phyloP scores from a whole-genome alignment of 1,140 invertebrate species.

The Zaprionus nigranus region DNA sequence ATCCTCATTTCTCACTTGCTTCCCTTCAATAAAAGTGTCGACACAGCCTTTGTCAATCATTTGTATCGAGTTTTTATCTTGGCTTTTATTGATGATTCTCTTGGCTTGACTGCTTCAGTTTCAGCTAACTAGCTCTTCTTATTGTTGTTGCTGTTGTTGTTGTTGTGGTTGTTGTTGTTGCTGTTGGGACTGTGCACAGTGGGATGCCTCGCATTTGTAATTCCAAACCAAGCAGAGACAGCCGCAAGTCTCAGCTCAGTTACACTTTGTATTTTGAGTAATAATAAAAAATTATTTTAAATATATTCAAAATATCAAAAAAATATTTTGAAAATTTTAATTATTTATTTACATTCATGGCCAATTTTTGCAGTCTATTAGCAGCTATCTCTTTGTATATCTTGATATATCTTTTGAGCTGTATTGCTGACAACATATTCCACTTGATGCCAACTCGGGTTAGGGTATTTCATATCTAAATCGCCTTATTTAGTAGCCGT shows the following conservation, averaged over 20 bases:
- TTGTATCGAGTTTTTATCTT: constrained; percentile 30
- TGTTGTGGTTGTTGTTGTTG: constrained; percentile 41
- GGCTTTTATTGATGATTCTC: constrained; percentile 23
- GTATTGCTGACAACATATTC: background rate
- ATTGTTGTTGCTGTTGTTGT: constrained; percentile 44
- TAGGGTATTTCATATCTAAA: constrained; percentile 41
- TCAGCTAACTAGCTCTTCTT: constrained; percentile 34
- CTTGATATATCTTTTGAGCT: background rate
- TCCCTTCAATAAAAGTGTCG: constrained; percentile 12
- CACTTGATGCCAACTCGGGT: background rate
- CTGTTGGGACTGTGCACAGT: constrained; percentile 32
- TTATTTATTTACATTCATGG: background rate
- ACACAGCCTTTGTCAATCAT: constrained; percentile 52
- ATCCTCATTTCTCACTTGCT: no score
- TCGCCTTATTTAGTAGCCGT: constrained; percentile 46
- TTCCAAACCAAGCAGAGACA: background rate
- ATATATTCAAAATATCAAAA: background rate
- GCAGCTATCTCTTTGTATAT: background rate
- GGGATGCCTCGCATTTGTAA: constrained; percentile 42
- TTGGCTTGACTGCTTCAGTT: constrained; percentile 19
- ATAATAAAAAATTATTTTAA: background rate
- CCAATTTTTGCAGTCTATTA: background rate
- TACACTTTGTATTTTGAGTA: background rate
- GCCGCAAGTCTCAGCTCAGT: constrained; percentile 1
- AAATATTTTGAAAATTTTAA: background rate